phyloP scores from a whole-genome alignment of 2,888 invertebrate genomes.

The Arrhopalites spinosus region DNA sequence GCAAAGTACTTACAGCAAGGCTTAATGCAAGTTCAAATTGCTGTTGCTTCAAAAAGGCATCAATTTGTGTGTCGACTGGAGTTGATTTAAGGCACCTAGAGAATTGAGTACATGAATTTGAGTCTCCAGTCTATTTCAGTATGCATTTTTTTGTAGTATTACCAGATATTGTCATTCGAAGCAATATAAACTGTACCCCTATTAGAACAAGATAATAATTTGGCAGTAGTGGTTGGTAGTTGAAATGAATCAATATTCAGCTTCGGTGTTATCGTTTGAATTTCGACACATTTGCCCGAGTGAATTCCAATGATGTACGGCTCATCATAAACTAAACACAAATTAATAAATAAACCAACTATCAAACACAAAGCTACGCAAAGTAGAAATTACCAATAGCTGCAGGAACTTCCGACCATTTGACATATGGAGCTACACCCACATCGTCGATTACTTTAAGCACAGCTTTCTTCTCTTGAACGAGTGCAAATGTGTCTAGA shows the following conservation, averaged over 20 bases:
- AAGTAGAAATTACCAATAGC: conserved; percentile 67
- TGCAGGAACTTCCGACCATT: conserved; percentile 79
- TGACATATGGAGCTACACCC: conserved; percentile 71
- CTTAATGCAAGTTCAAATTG: conserved; percentile 93
- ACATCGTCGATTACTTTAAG: conserved; percentile 75
- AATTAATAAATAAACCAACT: conserved; percentile 15
- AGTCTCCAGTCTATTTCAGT: no score
- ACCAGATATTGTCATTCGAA: conserved; percentile 85
- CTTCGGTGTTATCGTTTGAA: conserved; percentile 82
- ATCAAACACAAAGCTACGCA: no score
- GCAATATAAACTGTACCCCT: conserved; percentile 84
- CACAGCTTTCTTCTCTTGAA: conserved; percentile 85
- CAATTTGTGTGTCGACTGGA: conserved; percentile 81
- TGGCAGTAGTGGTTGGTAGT: conserved; percentile 61
- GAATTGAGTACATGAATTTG: no score
- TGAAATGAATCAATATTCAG: conserved; percentile 80
- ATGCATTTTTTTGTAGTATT: no score
- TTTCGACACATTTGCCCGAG: conserved; percentile 75
- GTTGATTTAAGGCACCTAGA: conserved; percentile 71
- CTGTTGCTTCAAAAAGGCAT: conserved; percentile 81
- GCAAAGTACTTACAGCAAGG: conserved; percentile 72
- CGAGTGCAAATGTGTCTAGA: conserved; percentile 72
- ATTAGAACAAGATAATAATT: conserved; percentile 69
- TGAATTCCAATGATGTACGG: conserved; percentile 88
- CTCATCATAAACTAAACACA: conserved; percentile 79